Conservation (phyloP, 2,113 vertebrate genomes). For the Pica pica region DNA sequence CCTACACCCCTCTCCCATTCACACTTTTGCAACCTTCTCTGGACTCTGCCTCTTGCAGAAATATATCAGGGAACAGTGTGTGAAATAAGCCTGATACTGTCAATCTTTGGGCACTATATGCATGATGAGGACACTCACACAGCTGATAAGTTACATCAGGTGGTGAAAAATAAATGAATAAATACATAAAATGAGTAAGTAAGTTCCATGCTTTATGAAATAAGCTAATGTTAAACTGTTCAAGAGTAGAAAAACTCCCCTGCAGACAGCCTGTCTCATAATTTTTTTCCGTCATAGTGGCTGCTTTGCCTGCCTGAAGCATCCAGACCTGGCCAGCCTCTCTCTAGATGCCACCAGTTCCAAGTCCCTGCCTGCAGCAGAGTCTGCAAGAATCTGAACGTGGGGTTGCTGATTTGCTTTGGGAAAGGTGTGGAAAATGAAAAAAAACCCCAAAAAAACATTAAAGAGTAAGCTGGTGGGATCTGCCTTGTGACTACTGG, state of each 20-base stretch:
- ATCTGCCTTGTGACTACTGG: background rate
- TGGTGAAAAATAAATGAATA: background rate
- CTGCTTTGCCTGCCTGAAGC: background rate
- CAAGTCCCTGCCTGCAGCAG: background rate
- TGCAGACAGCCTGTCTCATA: background rate
- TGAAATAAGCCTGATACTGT: background rate
- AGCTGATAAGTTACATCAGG: background rate
- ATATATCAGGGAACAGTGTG: background rate
- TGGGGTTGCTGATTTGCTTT: background rate
- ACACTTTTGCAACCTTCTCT: background rate
- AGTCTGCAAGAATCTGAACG: background rate
- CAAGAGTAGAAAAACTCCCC: background rate
- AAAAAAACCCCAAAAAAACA: background rate
- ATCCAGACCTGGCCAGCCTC: background rate
- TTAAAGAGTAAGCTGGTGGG: background rate
- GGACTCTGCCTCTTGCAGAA: background rate
- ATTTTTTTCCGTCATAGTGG: background rate
- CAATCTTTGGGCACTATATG: background rate
- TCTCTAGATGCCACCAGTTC: accelerated
- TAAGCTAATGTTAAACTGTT: background rate
- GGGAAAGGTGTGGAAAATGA: background rate
- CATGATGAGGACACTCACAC: background rate
- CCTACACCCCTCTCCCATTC: background rate
- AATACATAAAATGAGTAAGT: background rate
- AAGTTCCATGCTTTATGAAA: background rate